A percentile compares a stretch with the other conserved stretches of the same genome.
Evolutionary conservation across 35 echinoderm and acorn worm genomes (phyloP).

Genomic region (Nesometra sesokonis): DNA sequence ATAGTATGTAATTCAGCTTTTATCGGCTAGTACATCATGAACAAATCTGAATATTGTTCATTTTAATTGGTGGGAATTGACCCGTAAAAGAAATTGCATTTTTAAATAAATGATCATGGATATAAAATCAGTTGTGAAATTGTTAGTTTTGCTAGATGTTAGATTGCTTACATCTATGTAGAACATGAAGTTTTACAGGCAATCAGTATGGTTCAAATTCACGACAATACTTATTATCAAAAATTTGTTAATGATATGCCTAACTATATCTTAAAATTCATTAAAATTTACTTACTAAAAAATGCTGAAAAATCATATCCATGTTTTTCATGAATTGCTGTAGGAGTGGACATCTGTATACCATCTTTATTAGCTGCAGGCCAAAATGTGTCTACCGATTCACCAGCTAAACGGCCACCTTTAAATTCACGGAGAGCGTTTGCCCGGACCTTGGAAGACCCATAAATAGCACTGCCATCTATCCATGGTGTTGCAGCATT

Average conservation of each 20-base stretch:
- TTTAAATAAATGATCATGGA: no score
- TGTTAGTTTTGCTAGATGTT: no score
- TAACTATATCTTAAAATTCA: background rate
- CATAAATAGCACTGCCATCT: constrained; percentile 28
- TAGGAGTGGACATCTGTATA: constrained; percentile 13
- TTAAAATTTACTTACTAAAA: constrained; percentile 5
- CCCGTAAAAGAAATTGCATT: no score
- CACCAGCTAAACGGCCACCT: background rate
- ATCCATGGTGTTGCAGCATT: constrained; percentile 26
- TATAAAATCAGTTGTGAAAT: no score
- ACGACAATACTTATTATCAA: no score
- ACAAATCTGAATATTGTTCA: no score
- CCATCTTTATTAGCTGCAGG: constrained; percentile 25
- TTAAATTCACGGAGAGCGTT: constrained; percentile 5
- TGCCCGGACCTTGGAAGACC: constrained; percentile 13
- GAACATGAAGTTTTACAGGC: no score
- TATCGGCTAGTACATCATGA: no score
- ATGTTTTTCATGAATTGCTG: constrained; percentile 5
- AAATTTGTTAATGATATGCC: background rate
- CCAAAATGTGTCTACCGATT: background rate
- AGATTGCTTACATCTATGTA: no score
- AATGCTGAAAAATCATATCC: constrained; percentile 10
- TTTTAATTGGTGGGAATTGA: no score
- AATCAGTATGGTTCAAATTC: no score
- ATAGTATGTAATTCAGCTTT: no score